Base-by-base conservation (phyloP, 2,888 invertebrate species). In the Alentia gelatinosa region DNA sequence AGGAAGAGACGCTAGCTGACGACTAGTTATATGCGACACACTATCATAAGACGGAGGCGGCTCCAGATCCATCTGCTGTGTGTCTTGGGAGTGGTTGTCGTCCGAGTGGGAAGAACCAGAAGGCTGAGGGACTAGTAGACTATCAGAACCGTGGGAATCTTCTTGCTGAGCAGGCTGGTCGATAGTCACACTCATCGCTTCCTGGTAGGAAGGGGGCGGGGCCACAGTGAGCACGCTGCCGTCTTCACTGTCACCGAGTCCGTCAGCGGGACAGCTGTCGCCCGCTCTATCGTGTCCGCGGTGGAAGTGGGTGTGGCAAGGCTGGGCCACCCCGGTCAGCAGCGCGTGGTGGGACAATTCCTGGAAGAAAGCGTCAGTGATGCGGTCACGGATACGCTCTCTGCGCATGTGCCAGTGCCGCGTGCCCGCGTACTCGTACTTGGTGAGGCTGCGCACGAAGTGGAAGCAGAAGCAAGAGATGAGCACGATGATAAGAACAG, bases 391-490 rank as follows among this genome's bases (percentile, higher is more conserved):
- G 23, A 86, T 47, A 1, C 86, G 42, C 26, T 86, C 47, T n/a
- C 86, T 23, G n/a, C 86, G 42, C 7, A 30, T 47, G 86, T 86
- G 86, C 86, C 86, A 86, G 35, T 86, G 50, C 12, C 33, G 74
- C 30, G 30, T 12, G 23, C 47, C 86, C n/a, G 47, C 9, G 33
- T 86, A 86, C 86, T 86, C 86, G 30, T 86, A 86, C 86, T 86
- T 86, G 42, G 86, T 86, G 12, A 86, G 86, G 47, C 86, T 86
- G 23, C 86, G 42, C 4, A 86, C 86, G 33, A 86, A 86, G 50
- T 86, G 86, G 33, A 86, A 86, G 47, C 86, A 86, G 86, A 86
- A 86, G 86, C 86, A 86, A 19, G 33, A 33, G 5, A 86, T 86
- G 86, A 42, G 47, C n/a, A 86, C 33, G 19, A 86, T 86, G 86